phyloP scores from a whole-genome alignment of 2,113 vertebrate species.

The Hirundichthys speculiger region DNA sequence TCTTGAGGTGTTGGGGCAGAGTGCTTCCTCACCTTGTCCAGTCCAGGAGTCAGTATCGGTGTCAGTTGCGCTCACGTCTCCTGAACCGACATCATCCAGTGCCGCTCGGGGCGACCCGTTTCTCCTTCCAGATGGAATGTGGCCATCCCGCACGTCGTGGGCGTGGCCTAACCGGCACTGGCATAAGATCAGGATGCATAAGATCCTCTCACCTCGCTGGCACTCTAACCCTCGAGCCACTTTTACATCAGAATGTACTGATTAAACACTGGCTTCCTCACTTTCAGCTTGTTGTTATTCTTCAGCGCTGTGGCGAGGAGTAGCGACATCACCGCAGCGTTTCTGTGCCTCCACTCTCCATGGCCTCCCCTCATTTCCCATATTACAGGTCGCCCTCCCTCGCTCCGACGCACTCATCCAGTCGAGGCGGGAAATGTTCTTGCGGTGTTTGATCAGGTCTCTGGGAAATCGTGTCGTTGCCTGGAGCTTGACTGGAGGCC shows the following conservation, averaged over 20 bases:
- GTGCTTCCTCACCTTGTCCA: neutral
- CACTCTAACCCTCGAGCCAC: neutral
- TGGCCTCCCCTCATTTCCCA: neutral
- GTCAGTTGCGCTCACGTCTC: constrained; percentile 1
- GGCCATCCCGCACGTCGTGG: neutral
- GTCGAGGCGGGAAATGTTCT: neutral
- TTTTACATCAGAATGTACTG: neutral
- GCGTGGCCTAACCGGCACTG: too few relatives aligned
- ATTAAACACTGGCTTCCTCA: neutral
- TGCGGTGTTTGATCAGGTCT: neutral
- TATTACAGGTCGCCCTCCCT: neutral
- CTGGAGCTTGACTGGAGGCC: neutral
- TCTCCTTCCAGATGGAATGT: neutral
- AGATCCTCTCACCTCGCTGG: neutral
- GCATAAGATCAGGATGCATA: neutral
- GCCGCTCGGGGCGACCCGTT: neutral
- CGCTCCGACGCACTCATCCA: neutral
- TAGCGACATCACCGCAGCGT: neutral
- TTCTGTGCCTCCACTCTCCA: neutral
- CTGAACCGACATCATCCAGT: neutral
- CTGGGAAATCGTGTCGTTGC: neutral
- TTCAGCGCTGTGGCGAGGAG: neutral
- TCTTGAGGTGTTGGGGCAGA: neutral
- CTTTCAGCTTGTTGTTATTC: neutral
- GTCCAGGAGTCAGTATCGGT: neutral